A percentile compares a stretch with the other conserved stretches of the same genome.
phyloP scores from a whole-genome alignment of 1,140 invertebrate genomes.

The Heliconius melpomene region DNA sequence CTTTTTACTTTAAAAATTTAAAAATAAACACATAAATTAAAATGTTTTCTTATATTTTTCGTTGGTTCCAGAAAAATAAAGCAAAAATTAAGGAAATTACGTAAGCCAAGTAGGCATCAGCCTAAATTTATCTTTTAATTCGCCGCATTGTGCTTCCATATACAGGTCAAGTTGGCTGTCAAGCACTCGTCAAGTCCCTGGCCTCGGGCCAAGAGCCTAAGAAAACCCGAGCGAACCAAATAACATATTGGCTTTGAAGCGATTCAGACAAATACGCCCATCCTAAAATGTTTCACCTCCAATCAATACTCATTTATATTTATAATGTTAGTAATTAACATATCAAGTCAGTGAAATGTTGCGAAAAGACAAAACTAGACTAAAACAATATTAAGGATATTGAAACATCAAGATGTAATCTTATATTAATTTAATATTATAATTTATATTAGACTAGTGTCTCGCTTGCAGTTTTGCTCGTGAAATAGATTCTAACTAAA shows the following conservation, averaged over 20 bases:
- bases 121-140: slow-evolving; percentile 43
- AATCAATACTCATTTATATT: slow-evolving; percentile 3
- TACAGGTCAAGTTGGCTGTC: slow-evolving; percentile 71
- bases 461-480: too few species aligned
- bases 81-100: slow-evolving; percentile 23
- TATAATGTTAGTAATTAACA: slow-evolving; percentile 2
- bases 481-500: too few species aligned
- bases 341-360: neutral
- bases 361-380: neutral
- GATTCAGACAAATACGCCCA: slow-evolving; percentile 36
- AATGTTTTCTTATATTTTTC: neutral
- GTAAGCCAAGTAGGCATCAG: slow-evolving; percentile 22
- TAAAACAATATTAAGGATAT: neutral
- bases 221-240: slow-evolving; percentile 52
- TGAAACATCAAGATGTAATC: slow-evolving; percentile 4
- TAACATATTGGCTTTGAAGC: slow-evolving; percentile 55
- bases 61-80: neutral
- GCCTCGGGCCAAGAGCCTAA: slow-evolving; percentile 56
- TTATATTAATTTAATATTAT: neutral
- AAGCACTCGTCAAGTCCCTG: slow-evolving; percentile 66
- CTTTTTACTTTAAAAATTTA: neutral
- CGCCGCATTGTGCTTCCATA: slow-evolving; percentile 55
- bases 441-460: neutral
- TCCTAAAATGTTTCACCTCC: neutral
- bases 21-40: neutral